phyloP scores from a whole-genome alignment of 2,113 vertebrate species.

The Saccopteryx bilineata region DNA sequence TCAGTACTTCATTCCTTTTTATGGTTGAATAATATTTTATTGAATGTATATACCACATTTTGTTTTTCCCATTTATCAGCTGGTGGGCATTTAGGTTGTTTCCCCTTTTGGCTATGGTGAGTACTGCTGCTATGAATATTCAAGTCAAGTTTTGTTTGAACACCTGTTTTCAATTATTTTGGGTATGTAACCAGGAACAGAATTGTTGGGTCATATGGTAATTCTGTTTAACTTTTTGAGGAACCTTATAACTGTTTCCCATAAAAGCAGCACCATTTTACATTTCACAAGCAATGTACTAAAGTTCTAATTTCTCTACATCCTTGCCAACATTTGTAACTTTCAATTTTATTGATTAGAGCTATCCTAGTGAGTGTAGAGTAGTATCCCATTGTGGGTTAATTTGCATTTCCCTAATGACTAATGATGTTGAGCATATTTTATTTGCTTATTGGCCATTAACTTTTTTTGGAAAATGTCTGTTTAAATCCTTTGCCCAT shows the following conservation, averaged over 20 bases:
- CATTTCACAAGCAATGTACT: not conserved
- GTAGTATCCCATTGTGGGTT: not conserved
- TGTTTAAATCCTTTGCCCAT: not conserved
- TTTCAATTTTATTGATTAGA: not conserved
- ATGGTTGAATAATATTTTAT: not conserved
- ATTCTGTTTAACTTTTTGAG: slow-evolving; percentile 38
- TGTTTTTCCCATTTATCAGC: not conserved
- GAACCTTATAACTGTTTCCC: not conserved
- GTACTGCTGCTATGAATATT: not conserved
- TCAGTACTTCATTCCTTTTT: not conserved
- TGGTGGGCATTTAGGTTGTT: not conserved
- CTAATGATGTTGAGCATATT: not conserved
- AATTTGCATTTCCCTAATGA: not conserved
- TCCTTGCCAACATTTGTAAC: not conserved
- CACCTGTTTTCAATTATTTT: not conserved
- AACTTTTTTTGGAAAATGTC: not conserved
- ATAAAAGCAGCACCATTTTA: not conserved
- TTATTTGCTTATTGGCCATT: not conserved
- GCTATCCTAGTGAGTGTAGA: not conserved
- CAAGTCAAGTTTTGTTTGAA: slow-evolving; percentile 3
- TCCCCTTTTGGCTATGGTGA: slow-evolving; percentile 6
- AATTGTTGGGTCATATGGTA: not conserved
- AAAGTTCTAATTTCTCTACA: not conserved
- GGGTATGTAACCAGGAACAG: not conserved
- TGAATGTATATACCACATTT: not conserved